Evolutionary conservation across 2,888 invertebrate species (phyloP).

Genomic region (Apantesis nais): DNA sequence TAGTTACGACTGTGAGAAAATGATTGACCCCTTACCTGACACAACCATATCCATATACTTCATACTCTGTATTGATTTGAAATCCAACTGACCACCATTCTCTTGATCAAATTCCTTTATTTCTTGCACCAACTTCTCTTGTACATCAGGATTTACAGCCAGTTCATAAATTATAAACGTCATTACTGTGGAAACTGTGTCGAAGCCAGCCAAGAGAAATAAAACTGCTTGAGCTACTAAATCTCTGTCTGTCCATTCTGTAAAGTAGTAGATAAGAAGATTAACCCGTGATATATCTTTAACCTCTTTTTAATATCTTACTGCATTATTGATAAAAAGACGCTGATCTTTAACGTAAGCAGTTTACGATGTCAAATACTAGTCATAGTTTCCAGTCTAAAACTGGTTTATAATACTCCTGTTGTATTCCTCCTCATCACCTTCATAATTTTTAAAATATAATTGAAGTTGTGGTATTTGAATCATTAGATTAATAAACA

Average conservation of each 20-base stretch:
- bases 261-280: background rate
- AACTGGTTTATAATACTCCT: no score
- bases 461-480: no score
- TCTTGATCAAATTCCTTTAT: constrained; percentile 55
- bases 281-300: no score
- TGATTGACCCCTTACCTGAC: constrained; percentile 56
- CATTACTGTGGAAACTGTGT: constrained; percentile 59
- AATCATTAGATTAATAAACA: no score
- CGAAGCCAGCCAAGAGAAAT: constrained; percentile 66
- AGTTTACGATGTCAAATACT: background rate
- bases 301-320: no score
- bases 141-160: constrained; percentile 61
- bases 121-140: constrained; percentile 60
- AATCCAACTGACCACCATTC: constrained; percentile 76
- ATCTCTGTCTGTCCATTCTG: constrained; percentile 57
- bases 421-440: no score
- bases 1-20: background rate
- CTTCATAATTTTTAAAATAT: no score
- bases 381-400: no score
- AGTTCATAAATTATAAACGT: constrained; percentile 61
- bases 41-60: constrained; percentile 81
- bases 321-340: no score
- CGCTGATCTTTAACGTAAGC: background rate
- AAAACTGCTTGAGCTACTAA: constrained; percentile 62
- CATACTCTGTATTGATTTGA: constrained; percentile 61